phyloP scores from a whole-genome alignment of 2,113 vertebrate species.

The Acinonyx jubatus region DNA sequence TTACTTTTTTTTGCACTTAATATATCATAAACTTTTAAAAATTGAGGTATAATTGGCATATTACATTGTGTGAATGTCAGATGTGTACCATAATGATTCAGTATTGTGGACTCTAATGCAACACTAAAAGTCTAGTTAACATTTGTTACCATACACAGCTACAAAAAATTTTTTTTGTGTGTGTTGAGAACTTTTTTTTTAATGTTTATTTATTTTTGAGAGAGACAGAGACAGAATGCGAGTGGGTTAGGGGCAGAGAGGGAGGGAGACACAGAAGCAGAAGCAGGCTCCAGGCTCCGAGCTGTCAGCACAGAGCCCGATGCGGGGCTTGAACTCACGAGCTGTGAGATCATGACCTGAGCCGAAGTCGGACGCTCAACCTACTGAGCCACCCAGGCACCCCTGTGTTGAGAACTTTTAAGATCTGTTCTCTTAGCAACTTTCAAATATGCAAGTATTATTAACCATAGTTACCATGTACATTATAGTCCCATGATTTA shows the following conservation, averaged over 20 bases:
- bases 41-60: background rate
- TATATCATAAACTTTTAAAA: background rate
- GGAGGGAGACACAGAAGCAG: too few species aligned
- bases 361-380: too few species aligned
- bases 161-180: background rate
- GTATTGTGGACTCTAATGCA: background rate
- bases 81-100: background rate
- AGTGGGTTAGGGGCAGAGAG: too few species aligned
- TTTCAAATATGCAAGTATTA: background rate
- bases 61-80: background rate
- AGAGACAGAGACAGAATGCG: too few species aligned
- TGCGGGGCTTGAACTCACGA: too few species aligned
- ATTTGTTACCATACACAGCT: background rate
- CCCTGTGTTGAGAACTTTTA: background rate
- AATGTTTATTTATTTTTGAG: too few species aligned
- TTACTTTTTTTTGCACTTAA: background rate
- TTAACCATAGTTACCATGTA: background rate
- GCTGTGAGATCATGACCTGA: too few species aligned
- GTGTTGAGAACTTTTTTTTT: background rate
- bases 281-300: too few species aligned
- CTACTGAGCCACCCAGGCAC: too few species aligned
- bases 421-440: background rate
- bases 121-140: background rate
- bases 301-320: too few species aligned
- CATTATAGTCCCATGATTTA: background rate